Evolutionary conservation across 1,140 invertebrate species (phyloP), one percentile per base, ranked within the genome.

Genomic region (Drosophila bipectinata): DNA sequence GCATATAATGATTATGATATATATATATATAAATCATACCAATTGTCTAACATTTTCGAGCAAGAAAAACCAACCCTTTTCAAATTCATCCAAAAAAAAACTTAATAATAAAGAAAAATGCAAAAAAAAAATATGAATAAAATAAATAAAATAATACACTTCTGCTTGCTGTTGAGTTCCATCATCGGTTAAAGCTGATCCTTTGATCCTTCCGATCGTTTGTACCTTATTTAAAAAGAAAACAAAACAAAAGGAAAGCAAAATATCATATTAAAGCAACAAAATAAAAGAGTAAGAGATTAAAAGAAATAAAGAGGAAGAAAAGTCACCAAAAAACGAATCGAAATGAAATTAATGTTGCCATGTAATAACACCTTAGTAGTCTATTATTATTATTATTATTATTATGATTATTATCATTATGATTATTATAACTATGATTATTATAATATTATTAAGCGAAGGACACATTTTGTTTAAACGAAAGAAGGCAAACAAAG

Each of bases 391-490:
- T 69, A 81, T 71, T 61, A 81, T 71, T 61, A 74, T 53, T 66
- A 66, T 53, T 66, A 66, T 66, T 63, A 68, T 63, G 48, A 55
- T 54, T 77, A 80, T 80, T 81, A 77, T 54, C 10, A 53, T 63
- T 63, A 68, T 61, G 34, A 68, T 69, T 69, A 69, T 68, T 52
- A 72, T 64, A 57, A 64, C 48, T 39, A 73, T 57, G 44, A 71
- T 72, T 81, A 83, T 84, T 84, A 80, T 51, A 58, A 85, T 85
- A 85, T 85, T 87, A 69, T 81, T 85, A 85, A 87, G 82, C 64
- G 62, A 74, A 68, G 62, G 56, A 82, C 78, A 73, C 66, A 72
- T 69, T 79, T 79, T 68, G 72, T 84, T 84, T 79, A 44, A 82
- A 71, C 63, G 39, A 77, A 71, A 69, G 61, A 66, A 58, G 48